Percentiles rank a stretch among this genome's conserved stretches.
phyloP scores from a whole-genome alignment of 2,797 vertebrate species.

The Arctocebus calabarensis region DNA sequence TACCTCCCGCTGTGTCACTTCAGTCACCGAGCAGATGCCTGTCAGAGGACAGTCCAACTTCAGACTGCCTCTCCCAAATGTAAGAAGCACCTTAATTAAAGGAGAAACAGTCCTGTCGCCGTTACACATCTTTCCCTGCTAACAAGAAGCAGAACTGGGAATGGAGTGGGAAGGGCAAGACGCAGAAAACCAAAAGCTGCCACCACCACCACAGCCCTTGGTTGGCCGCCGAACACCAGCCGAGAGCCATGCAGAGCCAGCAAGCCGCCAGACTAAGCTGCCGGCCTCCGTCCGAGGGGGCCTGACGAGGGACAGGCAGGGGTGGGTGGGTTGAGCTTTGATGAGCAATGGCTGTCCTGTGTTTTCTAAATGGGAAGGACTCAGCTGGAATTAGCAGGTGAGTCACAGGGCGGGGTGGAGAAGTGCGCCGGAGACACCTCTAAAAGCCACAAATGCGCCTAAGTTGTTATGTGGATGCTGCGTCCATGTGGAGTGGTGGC shows the following conservation, averaged over 20 bases:
- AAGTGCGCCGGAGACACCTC: neutral
- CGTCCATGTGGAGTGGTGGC: neutral
- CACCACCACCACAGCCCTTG: neutral
- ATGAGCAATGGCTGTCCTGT: neutral
- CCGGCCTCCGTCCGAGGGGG: neutral
- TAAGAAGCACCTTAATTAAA: constrained; percentile 15
- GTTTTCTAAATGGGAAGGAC: neutral
- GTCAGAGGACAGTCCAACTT: neutral
- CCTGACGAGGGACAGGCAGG: neutral
- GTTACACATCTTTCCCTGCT: neutral
- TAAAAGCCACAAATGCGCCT: fast-evolving
- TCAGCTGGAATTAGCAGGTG: neutral
- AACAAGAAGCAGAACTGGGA: neutral
- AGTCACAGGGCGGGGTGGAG: neutral
- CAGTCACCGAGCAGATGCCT: neutral
- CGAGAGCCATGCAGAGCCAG: neutral
- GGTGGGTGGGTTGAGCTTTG: neutral
- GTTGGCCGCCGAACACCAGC: neutral
- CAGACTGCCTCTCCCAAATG: neutral
- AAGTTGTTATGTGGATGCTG: neutral
- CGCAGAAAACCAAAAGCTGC: neutral
- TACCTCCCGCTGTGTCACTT: neutral
- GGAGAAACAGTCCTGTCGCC: neutral
- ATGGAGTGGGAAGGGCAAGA: neutral
- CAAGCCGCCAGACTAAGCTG: neutral